Evolutionary conservation across 2,113 vertebrate species (phyloP), one percentile per base, ranked within the genome.

Genomic region (Noctilio leporinus): DNA sequence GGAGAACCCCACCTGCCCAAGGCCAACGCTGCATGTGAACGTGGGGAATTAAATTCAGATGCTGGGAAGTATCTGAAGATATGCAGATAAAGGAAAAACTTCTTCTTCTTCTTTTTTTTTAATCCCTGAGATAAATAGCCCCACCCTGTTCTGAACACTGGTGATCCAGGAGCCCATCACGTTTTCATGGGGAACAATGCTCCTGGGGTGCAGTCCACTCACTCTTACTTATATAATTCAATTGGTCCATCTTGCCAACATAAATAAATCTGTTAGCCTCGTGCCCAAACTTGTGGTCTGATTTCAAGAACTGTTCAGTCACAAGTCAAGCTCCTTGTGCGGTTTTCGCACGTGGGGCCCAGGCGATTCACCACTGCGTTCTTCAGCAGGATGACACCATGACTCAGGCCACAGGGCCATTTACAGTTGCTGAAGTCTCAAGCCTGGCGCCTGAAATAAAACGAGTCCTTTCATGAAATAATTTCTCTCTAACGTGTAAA

Each of bases 151-250:
- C 43, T 62, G 49, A 90, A 89, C 93, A 17, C 91, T 77, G 4
- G 81, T 91, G 90, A 97, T 96, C 97, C 96, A 2, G 0, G 94
- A 94, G 97, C 96, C 96, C 30, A 89, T 91, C 49, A 93, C 26
- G 62, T 96, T 81, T 87, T 89, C 84, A 43, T 86, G 40, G 9
- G 55, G 10, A 70, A 89, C 83, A 91, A 65, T n/a, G 90, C 89
- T 92, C 76, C 33, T 75, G 67, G 67, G 62, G 91, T 8, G 20
- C 51, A 82, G 51, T 55, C 95, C 95, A 95, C 97, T 97, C 97
- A 96, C 96, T 98, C 97, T 96, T 94, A 96, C 96, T 97, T 97
- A 88, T 82, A 94, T 33, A 90, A 94, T 81, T 62, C 89, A 83
- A 86, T 24, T 35, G 70, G 90, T 69, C 86, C 20, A 95, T 95